Evolutionary conservation across 2,888 invertebrate genomes (phyloP), one percentile per base, ranked within the genome.

Genomic region (Tortricodes alternella): DNA sequence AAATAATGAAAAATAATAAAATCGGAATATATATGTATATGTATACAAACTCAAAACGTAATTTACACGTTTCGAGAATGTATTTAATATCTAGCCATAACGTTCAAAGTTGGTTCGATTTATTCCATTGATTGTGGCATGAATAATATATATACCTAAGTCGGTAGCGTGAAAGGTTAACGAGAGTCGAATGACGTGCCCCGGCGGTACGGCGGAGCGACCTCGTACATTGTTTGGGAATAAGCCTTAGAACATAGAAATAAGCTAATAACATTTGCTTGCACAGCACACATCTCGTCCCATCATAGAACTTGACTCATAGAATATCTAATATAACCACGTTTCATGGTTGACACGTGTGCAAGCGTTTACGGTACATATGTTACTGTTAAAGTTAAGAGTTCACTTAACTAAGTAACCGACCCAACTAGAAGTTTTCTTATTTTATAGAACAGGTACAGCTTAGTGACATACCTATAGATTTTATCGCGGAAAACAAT

Each of bases 101-200:
- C 49, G 27, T 49, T 27, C 27, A 35, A 15, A 56, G 43, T 50
- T 16, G 21, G 43, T 44, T 49, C 55, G 27, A 41, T 55, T 27
- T 60, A 65, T 72, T 69, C 71, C 72, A 74, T 75, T 75, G 66
- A 68, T 66, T 29, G 11, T 29, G 29, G 11, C 11, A 76, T 85
- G 78, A 81, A 85, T 87, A 82, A 85, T 80, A 77, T 67, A 78
- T 76, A n/a, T n/a, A n/a, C n/a, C n/a, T n/a, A 64, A 64, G 69
- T 65, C 61, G 68, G 68, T 80, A 71, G 76, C 87, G 86, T 86
- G 87, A 88, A 86, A 89, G 88, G 88, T 89, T 85, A 87, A 85
- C 81, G 68, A 75, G 79, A 66, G 53, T 24, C 53, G 53, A 55
- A 62, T 67, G 77, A 74, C 76, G 64, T 70, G 73, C 72, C 73